Evolutionary conservation across 2,888 invertebrate species (phyloP), one percentile per base, ranked within the genome.

Genomic region (Dynastes grantii): DNA sequence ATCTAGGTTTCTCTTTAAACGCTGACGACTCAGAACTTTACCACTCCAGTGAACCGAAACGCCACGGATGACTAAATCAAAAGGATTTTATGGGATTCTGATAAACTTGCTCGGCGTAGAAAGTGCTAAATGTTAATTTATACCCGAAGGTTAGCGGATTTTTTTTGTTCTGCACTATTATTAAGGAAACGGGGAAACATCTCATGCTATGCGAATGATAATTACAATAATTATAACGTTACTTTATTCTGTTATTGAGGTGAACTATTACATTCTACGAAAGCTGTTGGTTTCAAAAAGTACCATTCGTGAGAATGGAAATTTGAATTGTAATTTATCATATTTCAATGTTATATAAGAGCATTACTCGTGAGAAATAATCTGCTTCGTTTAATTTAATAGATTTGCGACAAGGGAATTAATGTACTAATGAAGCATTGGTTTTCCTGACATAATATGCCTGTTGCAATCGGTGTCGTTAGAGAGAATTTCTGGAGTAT

Each of bases 21-120:
- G 76, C 65, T 58, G 65, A 67, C 55, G 76, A 58, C 32, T 64
- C 40, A 55, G 58, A 45, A 76, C 76, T 76, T 67, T 76, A 65
- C 76, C 67, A 67, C 76, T 76, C 58, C 76, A 76, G 65, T 73
- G 73, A 73, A 73, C 73, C 73, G 73, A 58, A 73, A 58, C 73
- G 73, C 58, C 61, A 61, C 73, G 61, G 73, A 73, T 73, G 73
- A 73, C 73, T 73, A 73, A 73, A 73, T 73, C 73, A 40, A 73
- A 73, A 73, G 73, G 73, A 73, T 73, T 73, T 73, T 73, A 73
- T 73, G 58, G 68, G 68, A 68, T 68, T 49, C 68, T 68, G 68
- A 68, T 68, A 68, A 68, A 61, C 58, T 73, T 27, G 40, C 45
- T 61, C 73, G 27, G 37, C 32, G 55, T 53, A 71, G 71, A 71